Base-by-base conservation (phyloP, 2,113 vertebrate species). In the Calidris pygmaea region DNA sequence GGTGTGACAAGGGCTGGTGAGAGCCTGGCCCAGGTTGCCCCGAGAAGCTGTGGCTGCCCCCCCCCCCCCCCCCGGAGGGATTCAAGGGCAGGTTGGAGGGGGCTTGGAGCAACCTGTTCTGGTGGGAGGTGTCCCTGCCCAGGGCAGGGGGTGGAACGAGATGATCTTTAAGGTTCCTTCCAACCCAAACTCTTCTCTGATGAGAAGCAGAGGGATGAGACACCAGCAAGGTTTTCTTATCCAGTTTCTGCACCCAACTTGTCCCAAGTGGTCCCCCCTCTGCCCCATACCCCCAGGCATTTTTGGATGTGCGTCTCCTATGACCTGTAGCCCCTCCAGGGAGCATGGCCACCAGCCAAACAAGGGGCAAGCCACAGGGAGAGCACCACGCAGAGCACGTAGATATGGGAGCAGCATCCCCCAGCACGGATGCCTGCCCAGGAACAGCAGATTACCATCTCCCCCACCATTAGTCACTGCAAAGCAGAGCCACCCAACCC, bases 381-480 rank as follows among this genome's bases (percentile, higher is more conserved):
- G 34, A 43, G 45, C 80, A 58, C 5, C 5, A 0, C 0, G 1
- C 26, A 12, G 48, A 75, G 43, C 22, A 6, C 23, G 1, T 7
- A 7, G 43, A 6, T 4, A 30, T 14, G 1, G 19, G 68, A 53
- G 35, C 50, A n/a, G n/a, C 55, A 26, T 21, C 47, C 5, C 52
- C 3, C 22, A 19, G 50, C 13, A 7, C 22, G 13, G 34, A 21
- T 3, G 1, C 52, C 26, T 10, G 26, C 45, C 43, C 5, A 1
- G 59, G 59, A 34, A 13, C 17, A 68, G 27, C 43, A 12, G 53
- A 23, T 6, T 59, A 21, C 59, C 1, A 22, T 48, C 75, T 71
- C 29, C 56, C 21, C 6, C 1, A 0, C 2, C 6, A 50, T 55
- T 71, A 35, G 37, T 30, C 8, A 0, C 68, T 14, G 39, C 48